These are phyloP conservation scores for Harlomillsia oculata DNA, from an alignment of 1,140 invertebrate species.

Conservation along the genomic window DNA sequence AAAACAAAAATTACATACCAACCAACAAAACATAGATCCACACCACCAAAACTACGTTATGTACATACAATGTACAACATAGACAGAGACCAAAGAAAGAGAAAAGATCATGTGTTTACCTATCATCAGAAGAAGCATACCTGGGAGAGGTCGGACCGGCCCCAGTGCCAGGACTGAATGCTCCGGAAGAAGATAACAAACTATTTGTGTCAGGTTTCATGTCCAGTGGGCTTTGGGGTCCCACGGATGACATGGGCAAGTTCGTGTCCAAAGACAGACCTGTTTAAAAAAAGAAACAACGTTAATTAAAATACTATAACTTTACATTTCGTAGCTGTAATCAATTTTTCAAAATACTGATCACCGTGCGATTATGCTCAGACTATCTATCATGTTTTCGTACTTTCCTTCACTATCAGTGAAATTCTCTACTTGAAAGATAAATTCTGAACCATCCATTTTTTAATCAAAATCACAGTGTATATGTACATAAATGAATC, in stretches of 20 bases:
- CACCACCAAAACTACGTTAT: too few relatives aligned
- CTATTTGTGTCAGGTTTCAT: constrained; percentile 78
- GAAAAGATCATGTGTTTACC: constrained; percentile 19
- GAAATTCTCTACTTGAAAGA: too few relatives aligned
- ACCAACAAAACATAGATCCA: too few relatives aligned
- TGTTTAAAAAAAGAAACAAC: constrained; percentile 35
- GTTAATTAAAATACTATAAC: background rate
- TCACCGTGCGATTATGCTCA: too few relatives aligned
- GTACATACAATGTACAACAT: background rate
- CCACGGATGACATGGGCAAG: constrained; percentile 43
- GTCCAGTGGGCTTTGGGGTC: constrained; percentile 68
- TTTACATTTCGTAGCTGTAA: background rate
- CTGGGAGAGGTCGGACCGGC: constrained; percentile 51
- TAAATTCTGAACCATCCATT: too few relatives aligned
- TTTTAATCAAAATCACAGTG: too few relatives aligned
- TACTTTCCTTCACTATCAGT: too few relatives aligned
- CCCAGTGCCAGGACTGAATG: constrained; percentile 52
- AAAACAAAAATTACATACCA: background rate
- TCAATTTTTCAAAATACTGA: too few relatives aligned
- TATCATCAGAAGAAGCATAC: constrained; percentile 40
- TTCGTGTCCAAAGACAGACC: constrained; percentile 59
- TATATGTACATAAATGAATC: too few relatives aligned
- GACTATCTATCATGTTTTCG: too few relatives aligned
- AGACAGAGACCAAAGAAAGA: background rate
- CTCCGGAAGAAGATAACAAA: constrained; percentile 50